Percentiles rank a stretch among this genome's conserved stretches.
These are phyloP conservation scores for Sinocyclocheilus grahami DNA, from an alignment of 2,113 vertebrate genomes.

Conservation along the genomic window DNA sequence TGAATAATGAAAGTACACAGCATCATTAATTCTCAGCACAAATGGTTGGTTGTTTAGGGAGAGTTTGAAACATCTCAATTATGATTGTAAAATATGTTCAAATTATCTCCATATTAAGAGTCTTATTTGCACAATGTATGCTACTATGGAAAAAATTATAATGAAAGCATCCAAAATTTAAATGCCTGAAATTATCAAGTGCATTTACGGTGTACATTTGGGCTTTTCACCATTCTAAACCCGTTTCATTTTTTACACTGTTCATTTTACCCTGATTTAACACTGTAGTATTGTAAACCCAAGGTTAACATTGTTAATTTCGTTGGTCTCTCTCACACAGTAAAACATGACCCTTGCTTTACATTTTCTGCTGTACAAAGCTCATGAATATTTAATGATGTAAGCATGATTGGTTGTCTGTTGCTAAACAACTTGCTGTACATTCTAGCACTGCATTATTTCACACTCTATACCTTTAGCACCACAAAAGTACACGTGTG, in stretches of 20 bases:
- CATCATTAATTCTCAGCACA: conserved; percentile 7
- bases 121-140: background rate
- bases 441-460: conserved; percentile 1
- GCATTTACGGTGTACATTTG: background rate
- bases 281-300: background rate
- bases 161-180: background rate
- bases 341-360: background rate
- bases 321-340: background rate
- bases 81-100: background rate
- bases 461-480: conserved; percentile 9
- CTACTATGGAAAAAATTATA: background rate
- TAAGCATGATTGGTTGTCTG: background rate
- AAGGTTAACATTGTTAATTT: background rate
- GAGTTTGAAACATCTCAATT: background rate
- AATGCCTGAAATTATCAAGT: background rate
- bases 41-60: background rate
- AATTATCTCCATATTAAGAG: background rate
- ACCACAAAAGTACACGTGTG: background rate
- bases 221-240: background rate
- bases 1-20: background rate
- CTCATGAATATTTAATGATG: background rate
- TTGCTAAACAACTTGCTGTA: conserved; percentile 7
- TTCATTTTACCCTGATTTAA: background rate
- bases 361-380: background rate
- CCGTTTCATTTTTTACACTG: background rate